A percentile compares a stretch with the other conserved stretches of the same genome.
Evolutionary conservation across 2,888 invertebrate genomes (phyloP).

Genomic region (Microdon myrmicae): DNA sequence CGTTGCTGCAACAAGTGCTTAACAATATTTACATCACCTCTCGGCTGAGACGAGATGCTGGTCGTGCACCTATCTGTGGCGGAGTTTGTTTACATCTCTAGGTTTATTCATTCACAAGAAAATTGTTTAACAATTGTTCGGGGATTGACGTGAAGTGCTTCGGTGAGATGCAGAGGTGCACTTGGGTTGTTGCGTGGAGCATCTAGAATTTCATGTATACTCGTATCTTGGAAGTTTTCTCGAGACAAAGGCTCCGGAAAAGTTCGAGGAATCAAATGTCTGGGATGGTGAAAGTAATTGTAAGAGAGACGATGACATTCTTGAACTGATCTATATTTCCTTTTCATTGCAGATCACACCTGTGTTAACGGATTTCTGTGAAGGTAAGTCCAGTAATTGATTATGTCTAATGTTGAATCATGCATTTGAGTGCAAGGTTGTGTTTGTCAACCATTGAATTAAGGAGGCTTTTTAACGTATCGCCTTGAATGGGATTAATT

Average conservation of each 20-base stretch:
- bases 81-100: neutral
- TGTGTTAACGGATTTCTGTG: neutral
- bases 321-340: too few relatives aligned
- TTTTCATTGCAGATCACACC: slow-evolving; percentile 5
- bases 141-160: neutral
- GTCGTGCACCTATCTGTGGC: slow-evolving; percentile 1
- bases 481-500: too few relatives aligned
- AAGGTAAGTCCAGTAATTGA: slow-evolving; percentile 4
- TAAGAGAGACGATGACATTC: neutral
- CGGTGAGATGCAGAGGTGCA: neutral
- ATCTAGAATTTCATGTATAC: slow-evolving; percentile 18
- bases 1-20: slow-evolving; percentile 21
- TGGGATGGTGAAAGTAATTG: slow-evolving; percentile 12
- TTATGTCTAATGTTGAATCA: neutral
- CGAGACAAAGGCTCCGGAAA: slow-evolving; percentile 2
- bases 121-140: neutral
- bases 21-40: slow-evolving; percentile 32
- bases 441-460: too few relatives aligned
- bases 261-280: slow-evolving; percentile 2
- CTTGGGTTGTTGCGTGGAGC: neutral
- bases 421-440: too few relatives aligned
- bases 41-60: too few relatives aligned
- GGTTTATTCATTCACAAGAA: slow-evolving; percentile 18
- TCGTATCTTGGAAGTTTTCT: neutral
- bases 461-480: too few relatives aligned